Base-by-base conservation (phyloP, 1,140 invertebrate species). In the Brachionus koreanus region DNA sequence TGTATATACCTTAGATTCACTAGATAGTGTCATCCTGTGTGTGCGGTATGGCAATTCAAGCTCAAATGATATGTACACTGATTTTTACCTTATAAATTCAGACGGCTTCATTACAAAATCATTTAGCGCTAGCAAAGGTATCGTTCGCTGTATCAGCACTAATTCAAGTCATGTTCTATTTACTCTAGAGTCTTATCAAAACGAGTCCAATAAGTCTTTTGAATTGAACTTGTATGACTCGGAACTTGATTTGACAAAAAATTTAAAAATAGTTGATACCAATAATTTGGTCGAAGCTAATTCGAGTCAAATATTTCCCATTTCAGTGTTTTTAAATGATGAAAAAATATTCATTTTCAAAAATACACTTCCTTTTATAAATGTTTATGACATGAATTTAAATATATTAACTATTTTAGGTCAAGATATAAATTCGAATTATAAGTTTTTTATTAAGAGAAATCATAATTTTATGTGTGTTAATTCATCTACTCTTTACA, bases 311-410 rank as follows among this genome's bases (percentile, higher is more conserved):
- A 43, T 74, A 12, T 74, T 25, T 74, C 69, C 69, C 3, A 35
- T 74, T 23, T 74, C 69, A 9, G 10, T 33, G 43, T 74, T 19
- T 74, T 4, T 74, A 23, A 43, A 74, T 35, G 69, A 74, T 13
- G 69, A 74, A 25, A 74, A 74, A 74, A 46, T 74, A 4, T 74
- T 74, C 25, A 9, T 74, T 2, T 74, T 74, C 16, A 74, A 74
- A 46, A 74, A 46, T 46, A 74, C 69, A 4, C 29, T 74, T 25
- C 69, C 69, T 5, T 74, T 46, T 74, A 46, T 74, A 74, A 74
- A 74, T 74, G 69, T 74, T 46, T 74, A 74, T 25, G 69, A 74
- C 19, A 25, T 74, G 19, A 74, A 74, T 74, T 74, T 74, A 23
- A 74, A 74, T 46, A 12, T 74, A 4, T 49, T 74, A 46, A 74